phyloP scores from a whole-genome alignment of 2,113 vertebrate species.

The Rhinopithecus roxellana region DNA sequence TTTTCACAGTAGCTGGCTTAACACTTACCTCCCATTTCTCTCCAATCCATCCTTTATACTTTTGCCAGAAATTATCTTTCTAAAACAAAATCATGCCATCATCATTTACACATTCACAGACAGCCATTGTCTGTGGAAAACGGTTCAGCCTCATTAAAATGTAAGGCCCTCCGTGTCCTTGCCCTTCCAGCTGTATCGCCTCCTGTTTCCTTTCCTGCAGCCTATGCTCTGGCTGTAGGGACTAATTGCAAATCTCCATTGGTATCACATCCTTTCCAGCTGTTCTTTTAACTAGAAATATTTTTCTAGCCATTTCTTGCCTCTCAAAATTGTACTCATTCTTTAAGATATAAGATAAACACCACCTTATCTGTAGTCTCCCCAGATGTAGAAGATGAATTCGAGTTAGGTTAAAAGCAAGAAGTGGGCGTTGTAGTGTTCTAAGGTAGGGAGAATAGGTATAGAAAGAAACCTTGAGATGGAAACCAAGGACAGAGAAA shows the following conservation, averaged over 20 bases:
- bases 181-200: neutral
- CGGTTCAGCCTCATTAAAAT: neutral
- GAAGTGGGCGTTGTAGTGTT: neutral
- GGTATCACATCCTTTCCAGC: neutral
- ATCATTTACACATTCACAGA: neutral
- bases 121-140: neutral
- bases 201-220: neutral
- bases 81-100: neutral
- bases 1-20: neutral
- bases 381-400: neutral
- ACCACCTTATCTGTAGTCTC: neutral
- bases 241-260: neutral
- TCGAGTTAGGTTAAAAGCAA: neutral
- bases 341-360: neutral
- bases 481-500: neutral
- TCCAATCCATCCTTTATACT: neutral
- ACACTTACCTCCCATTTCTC: neutral
- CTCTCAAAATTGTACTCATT: neutral
- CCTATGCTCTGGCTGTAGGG: too few relatives aligned
- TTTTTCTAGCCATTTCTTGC: neutral
- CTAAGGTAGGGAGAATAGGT: neutral
- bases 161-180: too few relatives aligned
- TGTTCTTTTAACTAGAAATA: neutral
- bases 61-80: neutral
- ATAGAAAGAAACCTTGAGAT: neutral